Base-by-base conservation (phyloP, 2,888 invertebrate species). In the Drosophila infuscata region DNA sequence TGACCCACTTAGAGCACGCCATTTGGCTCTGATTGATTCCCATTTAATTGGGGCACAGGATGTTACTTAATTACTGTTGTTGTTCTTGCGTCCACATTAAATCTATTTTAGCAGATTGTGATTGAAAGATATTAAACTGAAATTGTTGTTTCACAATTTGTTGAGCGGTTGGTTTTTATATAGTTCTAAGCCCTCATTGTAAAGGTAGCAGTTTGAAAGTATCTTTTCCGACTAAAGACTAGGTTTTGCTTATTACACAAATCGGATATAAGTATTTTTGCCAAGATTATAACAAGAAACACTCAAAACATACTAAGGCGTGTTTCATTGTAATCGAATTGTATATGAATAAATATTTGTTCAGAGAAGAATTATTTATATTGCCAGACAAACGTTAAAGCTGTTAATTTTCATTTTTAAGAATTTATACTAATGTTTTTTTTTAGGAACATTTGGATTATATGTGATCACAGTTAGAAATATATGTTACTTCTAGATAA, bases 31-130 rank as follows among this genome's bases (percentile, higher is more conserved):
- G 0, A 70, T 72, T 64, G 46, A 52, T 52, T 72, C 36, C 17
- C 12, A 41, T 52, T 52, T 53, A 58, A 58, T 65, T 65, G 49
- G 43, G 4, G 9, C 65, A 58, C 65, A 49, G 60, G 30, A 70
- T 58, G 53, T 17, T 17, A 15, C 11, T 20, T 59, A 63, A 54
- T 61, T 65, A 35, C 35, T 30, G 5, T n/a, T 30, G 20, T 12
- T 30, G n/a, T 15, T 15, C 25, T 8, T 2, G 29, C 30, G 48
- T 30, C 33, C 29, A 29, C 17, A 48, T 46, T 4, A 46, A 25
- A 29, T 46, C 46, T 8, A 25, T 46, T 46, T 25, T 46, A 46
- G 11, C 20, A 25, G 32, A 43, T 57, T 6, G 25, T 20, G 15
- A 54, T 36, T 11, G 25, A 11, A 29, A 17, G 9, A 36, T 17